A percentile compares a stretch with the other conserved stretches of the same genome.
phyloP scores from a whole-genome alignment of 2,797 vertebrate species.

The Ctenosaura bakeri region DNA sequence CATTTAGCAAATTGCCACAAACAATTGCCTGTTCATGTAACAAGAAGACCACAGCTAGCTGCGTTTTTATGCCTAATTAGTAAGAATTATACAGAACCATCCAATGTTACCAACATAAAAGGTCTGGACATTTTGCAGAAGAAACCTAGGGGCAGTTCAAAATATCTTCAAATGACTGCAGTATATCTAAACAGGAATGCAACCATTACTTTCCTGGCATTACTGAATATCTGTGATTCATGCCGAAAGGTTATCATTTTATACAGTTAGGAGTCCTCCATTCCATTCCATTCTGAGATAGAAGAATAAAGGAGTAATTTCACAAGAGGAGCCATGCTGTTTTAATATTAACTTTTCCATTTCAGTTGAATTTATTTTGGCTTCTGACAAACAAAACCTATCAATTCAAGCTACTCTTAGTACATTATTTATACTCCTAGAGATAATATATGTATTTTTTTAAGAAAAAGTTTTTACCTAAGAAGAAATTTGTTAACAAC shows the following conservation, averaged over 20 bases:
- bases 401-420: slow-evolving; percentile 49
- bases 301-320: neutral
- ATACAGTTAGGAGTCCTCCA: slow-evolving; percentile 28
- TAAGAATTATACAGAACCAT: slow-evolving; percentile 50
- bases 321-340: neutral
- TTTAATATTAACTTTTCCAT: slow-evolving; percentile 56
- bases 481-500: slow-evolving; percentile 75
- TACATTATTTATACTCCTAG: slow-evolving; percentile 65
- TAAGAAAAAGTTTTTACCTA: slow-evolving; percentile 68
- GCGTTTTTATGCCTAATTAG: neutral
- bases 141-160: neutral
- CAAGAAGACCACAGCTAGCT: too few species aligned
- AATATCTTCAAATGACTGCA: slow-evolving; percentile 11
- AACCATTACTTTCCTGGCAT: slow-evolving; percentile 50
- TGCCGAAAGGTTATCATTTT: slow-evolving; percentile 37
- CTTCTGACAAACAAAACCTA: neutral
- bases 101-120: neutral
- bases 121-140: slow-evolving; percentile 26
- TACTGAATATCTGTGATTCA: slow-evolving; percentile 11
- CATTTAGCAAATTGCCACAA: slow-evolving; percentile 49
- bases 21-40: slow-evolving; percentile 45
- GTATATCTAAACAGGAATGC: neutral
- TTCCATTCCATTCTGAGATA: neutral
- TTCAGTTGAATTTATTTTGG: slow-evolving; percentile 52
- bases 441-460: slow-evolving; percentile 37